Base-by-base conservation (phyloP, 2,888 invertebrate genomes). In the Brenthis ino region DNA sequence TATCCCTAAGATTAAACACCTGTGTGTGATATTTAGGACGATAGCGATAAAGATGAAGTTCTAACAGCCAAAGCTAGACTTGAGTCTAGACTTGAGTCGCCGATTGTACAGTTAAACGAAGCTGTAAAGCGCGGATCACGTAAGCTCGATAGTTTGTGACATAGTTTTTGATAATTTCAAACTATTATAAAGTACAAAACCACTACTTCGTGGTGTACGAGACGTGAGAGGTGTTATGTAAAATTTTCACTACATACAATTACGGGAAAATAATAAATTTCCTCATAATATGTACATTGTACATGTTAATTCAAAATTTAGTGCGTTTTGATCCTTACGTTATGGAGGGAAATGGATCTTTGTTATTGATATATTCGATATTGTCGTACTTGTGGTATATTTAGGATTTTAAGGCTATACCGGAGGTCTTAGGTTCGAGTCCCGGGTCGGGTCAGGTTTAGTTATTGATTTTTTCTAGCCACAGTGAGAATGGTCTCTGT, bases 121-220 rank as follows among this genome's bases (percentile, higher is more conserved):
- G 63, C 43, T 63, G 60, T 65, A 56, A 65, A 71, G 71, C 63
- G 63, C 50, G 57, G 67, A 68, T 68, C 69, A 57, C 66, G 60
- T 68, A 51, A 70, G 60, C 64, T 53, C 71, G 50, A 67, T 68
- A 70, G 68, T 72, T 69, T 63, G 65, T 43, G 68, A 64, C 72
- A 71, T 71, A 71, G 66, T 71, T 72, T 69, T 69, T 71, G 70
- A 66, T 72, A 60, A 64, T 68, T 70, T 64, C 33, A 60, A 64
- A 70, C 64, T 66, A 48, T 51, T 65, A 69, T 65, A 65, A 65
- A 65, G 56, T 69, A 65, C 65, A 33, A 69, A 69, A 63, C 65
- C 69, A 55, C 69, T 53, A 69, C 63, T 65, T 68, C 24, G 61
- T 16, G 69, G 65, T 24, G 16, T 50, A 37, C n/a, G 57, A 47